Conservation (phyloP, 2,888 invertebrate species). For the Diabrotica balteata region DNA sequence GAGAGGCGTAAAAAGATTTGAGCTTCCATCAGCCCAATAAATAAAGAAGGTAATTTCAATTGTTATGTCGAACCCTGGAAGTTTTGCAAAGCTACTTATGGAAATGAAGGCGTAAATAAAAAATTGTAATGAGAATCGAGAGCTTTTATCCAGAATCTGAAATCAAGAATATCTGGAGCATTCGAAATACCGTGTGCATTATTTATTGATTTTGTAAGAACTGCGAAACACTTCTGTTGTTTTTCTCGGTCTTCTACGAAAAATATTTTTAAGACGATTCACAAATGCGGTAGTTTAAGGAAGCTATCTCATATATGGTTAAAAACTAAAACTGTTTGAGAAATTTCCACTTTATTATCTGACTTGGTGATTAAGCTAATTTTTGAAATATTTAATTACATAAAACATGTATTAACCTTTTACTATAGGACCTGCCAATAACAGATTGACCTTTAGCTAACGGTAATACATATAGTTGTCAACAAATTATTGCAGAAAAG, state of each 20-base stretch:
- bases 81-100: conserved; percentile 34
- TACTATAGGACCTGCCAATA: too few species aligned
- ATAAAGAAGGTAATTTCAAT: conserved; percentile 28
- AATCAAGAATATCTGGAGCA: conserved; percentile 29
- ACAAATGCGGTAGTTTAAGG: neutral
- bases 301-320: neutral
- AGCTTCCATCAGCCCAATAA: conserved; percentile 18
- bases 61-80: conserved; percentile 22
- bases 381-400: too few species aligned
- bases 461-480: too few species aligned
- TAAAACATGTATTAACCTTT: too few species aligned
- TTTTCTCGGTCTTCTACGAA: too few species aligned
- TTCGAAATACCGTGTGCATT: conserved; percentile 30
- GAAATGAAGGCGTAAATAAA: conserved; percentile 36
- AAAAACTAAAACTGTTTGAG: too few species aligned
- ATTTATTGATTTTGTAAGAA: conserved; percentile 23
- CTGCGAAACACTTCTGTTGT: too few species aligned
- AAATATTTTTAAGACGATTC: too few species aligned
- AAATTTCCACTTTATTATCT: too few species aligned
- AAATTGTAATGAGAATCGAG: conserved; percentile 32
- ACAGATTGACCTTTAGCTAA: too few species aligned
- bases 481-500: too few species aligned
- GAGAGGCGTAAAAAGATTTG: conserved; percentile 18
- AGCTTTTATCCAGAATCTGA: conserved; percentile 29
- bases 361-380: too few species aligned